phyloP scores from a whole-genome alignment of 2,888 invertebrate species.

The Druceiella hillmani region DNA sequence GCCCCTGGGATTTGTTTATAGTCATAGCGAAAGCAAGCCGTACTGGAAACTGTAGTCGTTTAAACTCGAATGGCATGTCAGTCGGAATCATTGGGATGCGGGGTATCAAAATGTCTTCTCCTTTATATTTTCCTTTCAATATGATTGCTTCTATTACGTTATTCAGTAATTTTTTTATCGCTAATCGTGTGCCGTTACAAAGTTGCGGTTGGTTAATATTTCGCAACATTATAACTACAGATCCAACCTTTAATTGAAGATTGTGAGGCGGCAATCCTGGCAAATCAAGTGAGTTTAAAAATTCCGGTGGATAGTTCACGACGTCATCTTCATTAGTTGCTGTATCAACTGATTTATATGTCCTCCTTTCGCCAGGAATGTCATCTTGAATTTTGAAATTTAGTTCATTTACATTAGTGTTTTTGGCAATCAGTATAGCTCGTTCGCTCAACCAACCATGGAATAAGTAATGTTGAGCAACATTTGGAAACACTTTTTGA shows the following conservation, averaged over 20 bases:
- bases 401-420: slow-evolving; percentile 20
- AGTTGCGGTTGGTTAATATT: slow-evolving; percentile 24
- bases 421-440: slow-evolving; percentile 21
- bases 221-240: slow-evolving; percentile 23
- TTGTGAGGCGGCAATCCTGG: slow-evolving; percentile 27
- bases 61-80: no score
- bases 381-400: slow-evolving; percentile 25
- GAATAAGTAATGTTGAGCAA: slow-evolving; percentile 22
- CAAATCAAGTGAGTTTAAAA: slow-evolving; percentile 28
- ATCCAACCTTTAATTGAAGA: slow-evolving; percentile 25
- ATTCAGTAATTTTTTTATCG: slow-evolving; percentile 15
- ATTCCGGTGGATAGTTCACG: slow-evolving; percentile 28
- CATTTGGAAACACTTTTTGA: slow-evolving; percentile 28
- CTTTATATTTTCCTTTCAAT: no score
- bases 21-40: no score
- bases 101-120: no score
- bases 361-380: slow-evolving; percentile 24
- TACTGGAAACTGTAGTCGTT: no score
- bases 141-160: no score
- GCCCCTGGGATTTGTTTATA: no score
- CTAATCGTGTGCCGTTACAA: slow-evolving; percentile 22
- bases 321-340: slow-evolving; percentile 27
- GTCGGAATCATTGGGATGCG: no score
- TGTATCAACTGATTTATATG: slow-evolving; percentile 28
- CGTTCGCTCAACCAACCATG: slow-evolving; percentile 25